Base-by-base conservation (phyloP, 2,888 invertebrate genomes). In the Trachelus iudaicus region DNA sequence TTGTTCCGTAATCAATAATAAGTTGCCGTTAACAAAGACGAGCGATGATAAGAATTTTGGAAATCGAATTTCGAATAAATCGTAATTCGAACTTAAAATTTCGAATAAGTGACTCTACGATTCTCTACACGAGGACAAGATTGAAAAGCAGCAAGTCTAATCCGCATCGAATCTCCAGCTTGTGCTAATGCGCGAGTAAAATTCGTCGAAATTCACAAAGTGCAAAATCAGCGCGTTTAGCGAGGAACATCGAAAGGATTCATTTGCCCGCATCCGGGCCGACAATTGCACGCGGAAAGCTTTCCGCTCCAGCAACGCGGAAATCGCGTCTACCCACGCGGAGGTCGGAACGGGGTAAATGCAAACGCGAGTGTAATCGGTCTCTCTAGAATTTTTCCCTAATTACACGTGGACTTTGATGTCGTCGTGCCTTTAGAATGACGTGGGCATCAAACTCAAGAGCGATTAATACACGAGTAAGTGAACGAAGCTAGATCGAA, bases 361-460 rank as follows among this genome's bases (percentile, higher is more conserved):
- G 56, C 56, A 23, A 56, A 56, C 56, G 56, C 56, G 23, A 56
- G 23, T 15, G 9, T 56, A 56, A 56, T 56, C 56, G 56, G 56
- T 56, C 23, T 56, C 56, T 56, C 56, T 56, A 56, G 84, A 84
- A 83, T 85, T 85, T 84, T 85, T 85, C 80, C 81, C 85, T 85
- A 84, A 84, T 84, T 85, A 84, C 81, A 84, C 81, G 81, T 77
- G 77, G 78, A 81, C 84, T 79, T 79, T 77, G 69, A 76, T 80
- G 75, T 56, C 56, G 23, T 23, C 56, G 23, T 56, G 23, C 23
- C 56, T 56, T 56, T 9, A 56, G 56, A 56, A 23, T 9, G 23
- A 56, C 56, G 23, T 56, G 56, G 23, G 2, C 56, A 56, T 56
- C 56, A 56, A 56, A 23, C 56, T 23, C 56, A 9, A 56, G 9